Conservation (phyloP, 92 coral and sea anemone genomes). For the Diadumene lineata region DNA sequence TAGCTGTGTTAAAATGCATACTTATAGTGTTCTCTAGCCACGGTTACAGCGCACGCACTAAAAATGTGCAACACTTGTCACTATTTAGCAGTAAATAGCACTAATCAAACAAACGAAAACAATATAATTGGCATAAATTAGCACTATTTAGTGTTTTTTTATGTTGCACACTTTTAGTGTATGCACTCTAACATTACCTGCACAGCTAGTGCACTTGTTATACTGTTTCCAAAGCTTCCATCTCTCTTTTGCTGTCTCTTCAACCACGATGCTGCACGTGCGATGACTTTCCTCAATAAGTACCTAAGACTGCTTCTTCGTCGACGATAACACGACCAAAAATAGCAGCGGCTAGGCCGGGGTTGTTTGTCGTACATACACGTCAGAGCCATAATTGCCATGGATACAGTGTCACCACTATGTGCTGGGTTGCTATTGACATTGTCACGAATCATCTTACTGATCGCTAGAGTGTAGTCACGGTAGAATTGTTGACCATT, state of each 20-base stretch:
- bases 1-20: too few species aligned
- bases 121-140: too few species aligned
- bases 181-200: constrained; percentile 5
- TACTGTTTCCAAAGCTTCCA: constrained; percentile 69
- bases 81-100: too few species aligned
- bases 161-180: too few species aligned
- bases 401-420: constrained; percentile 55
- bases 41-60: too few species aligned
- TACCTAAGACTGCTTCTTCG: neutral
- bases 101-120: too few species aligned
- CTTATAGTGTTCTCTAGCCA: too few species aligned
- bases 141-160: too few species aligned
- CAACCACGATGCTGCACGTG: constrained; percentile 26
- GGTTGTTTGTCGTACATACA: constrained; percentile 44
- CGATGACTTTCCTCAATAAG: constrained; percentile 17
- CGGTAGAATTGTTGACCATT: neutral
- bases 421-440: constrained; percentile 13
- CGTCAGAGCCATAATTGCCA: constrained; percentile 74
- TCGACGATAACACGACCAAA: neutral
- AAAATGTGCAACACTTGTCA: too few species aligned
- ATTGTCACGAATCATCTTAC: neutral
- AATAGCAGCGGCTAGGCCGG: neutral
- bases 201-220: constrained; percentile 53
- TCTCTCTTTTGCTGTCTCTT: constrained; percentile 30
- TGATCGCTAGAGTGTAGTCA: neutral